phyloP scores from a whole-genome alignment of 2,888 invertebrate species.

The Gastracanthus pulcherrimus region DNA sequence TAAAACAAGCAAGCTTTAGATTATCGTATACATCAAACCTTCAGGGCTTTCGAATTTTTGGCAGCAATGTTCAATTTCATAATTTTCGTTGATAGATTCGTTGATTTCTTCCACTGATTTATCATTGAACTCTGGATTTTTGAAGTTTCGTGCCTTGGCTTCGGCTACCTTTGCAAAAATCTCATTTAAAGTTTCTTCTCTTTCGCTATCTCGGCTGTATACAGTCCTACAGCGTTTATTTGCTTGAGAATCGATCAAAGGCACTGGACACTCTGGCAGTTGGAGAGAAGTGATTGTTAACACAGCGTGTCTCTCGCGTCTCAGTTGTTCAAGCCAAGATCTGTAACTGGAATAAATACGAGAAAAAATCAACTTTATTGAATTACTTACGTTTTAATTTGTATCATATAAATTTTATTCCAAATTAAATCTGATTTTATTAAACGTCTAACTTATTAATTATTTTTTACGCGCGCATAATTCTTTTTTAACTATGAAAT shows the following conservation, averaged over 20 bases:
- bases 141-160: conserved; percentile 36
- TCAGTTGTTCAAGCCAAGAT: conserved; percentile 69
- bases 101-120: not conserved
- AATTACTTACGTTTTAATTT: too few species aligned
- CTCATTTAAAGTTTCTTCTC: conserved; percentile 62
- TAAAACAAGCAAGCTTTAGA: conserved; percentile 18
- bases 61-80: conserved; percentile 60
- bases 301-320: conserved; percentile 70
- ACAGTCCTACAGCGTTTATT: conserved; percentile 63
- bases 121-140: conserved; percentile 20
- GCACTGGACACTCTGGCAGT: conserved; percentile 72
- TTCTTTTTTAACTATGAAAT: too few species aligned
- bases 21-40: conserved; percentile 59
- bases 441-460: too few species aligned
- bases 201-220: conserved; percentile 40
- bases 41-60: conserved; percentile 55
- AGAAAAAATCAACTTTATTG: too few species aligned
- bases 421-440: too few species aligned
- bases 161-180: conserved; percentile 63
- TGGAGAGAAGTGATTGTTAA: conserved; percentile 73
- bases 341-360: conserved; percentile 67
- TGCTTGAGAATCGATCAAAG: conserved; percentile 71
- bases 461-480: too few species aligned
- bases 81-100: conserved; percentile 58
- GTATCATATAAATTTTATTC: too few species aligned